These are phyloP conservation scores for Rhadinocentrus ornatus DNA, from an alignment of 2,797 vertebrate genomes.

Conservation along the genomic window DNA sequence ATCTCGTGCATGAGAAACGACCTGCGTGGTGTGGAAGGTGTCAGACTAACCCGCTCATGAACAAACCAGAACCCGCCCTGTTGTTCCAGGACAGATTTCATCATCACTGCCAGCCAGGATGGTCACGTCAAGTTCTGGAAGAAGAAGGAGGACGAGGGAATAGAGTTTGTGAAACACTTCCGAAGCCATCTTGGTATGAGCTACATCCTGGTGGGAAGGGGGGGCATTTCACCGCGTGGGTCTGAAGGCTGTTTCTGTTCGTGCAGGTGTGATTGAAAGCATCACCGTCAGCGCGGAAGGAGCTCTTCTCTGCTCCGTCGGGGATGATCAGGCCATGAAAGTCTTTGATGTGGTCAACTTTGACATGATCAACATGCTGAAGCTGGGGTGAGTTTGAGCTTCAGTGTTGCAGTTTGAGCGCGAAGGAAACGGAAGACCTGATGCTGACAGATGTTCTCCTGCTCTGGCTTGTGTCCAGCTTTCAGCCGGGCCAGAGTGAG, in stretches of 20 bases:
- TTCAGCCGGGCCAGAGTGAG: conserved; percentile 93
- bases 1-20: too few species aligned
- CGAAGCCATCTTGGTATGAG: conserved; percentile 91
- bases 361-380: conserved; percentile 99
- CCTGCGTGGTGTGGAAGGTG: too few species aligned
- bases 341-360: conserved; percentile 99
- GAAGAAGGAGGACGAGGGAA: conserved; percentile 93
- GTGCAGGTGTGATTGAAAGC: conserved; percentile 91
- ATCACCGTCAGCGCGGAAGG: conserved; percentile 94
- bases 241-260: not conserved
- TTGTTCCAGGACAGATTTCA: conserved; percentile 90
- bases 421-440: not conserved
- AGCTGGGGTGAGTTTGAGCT: conserved; percentile 88
- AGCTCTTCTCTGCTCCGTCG: conserved; percentile 93
- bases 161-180: conserved; percentile 99
- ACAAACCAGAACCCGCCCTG: too few species aligned
- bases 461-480: conserved; percentile 64
- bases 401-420: not conserved
- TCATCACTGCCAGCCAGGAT: conserved; percentile 97
- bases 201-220: too few species aligned
- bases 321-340: conserved; percentile 99
- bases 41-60: too few species aligned
- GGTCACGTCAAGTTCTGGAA: conserved; percentile 99
- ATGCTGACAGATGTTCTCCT: not conserved
- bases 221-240: too few species aligned